A percentile compares a stretch with the other conserved stretches of the same genome.
Conservation (phyloP, 64 coral and sea anemone genomes). For the Dendrophyllia cribrosa region DNA sequence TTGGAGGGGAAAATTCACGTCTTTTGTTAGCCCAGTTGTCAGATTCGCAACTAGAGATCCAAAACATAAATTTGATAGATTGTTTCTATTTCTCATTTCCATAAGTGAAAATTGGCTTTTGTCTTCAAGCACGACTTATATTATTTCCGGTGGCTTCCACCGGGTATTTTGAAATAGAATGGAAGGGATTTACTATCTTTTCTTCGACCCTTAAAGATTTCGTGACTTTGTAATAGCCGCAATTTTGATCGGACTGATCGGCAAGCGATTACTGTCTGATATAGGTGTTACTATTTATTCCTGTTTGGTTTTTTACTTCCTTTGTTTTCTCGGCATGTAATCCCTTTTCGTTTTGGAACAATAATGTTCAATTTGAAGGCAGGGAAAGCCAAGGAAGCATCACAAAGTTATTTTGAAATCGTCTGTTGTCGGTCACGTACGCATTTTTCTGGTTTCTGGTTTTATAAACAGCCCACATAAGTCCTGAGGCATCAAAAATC, state of each 20-base stretch:
- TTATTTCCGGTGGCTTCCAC: background rate
- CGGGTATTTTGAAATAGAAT: background rate
- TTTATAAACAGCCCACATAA: conserved; percentile 27
- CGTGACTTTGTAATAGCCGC: conserved; percentile 2
- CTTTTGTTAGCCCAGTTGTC: background rate
- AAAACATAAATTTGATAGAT: background rate
- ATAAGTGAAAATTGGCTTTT: background rate
- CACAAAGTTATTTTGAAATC: background rate
- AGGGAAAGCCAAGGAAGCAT: background rate
- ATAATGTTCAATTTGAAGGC: background rate
- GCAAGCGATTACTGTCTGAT: background rate
- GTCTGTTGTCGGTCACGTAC: conserved; percentile 15
- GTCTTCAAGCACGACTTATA: background rate
- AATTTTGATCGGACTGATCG: background rate
- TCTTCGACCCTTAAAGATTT: background rate
- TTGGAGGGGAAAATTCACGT: background rate
- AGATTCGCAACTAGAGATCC: background rate
- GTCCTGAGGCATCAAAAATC: background rate
- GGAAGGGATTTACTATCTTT: background rate
- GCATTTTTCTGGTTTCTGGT: background rate
- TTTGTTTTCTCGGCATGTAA: background rate
- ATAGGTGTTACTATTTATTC: background rate
- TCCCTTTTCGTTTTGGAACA: background rate
- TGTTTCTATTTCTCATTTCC: background rate
- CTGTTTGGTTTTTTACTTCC: background rate